These are phyloP conservation scores for Amphiura filiformis DNA, from an alignment of 35 echinoderm and acorn worm species.

Conservation along the genomic window DNA sequence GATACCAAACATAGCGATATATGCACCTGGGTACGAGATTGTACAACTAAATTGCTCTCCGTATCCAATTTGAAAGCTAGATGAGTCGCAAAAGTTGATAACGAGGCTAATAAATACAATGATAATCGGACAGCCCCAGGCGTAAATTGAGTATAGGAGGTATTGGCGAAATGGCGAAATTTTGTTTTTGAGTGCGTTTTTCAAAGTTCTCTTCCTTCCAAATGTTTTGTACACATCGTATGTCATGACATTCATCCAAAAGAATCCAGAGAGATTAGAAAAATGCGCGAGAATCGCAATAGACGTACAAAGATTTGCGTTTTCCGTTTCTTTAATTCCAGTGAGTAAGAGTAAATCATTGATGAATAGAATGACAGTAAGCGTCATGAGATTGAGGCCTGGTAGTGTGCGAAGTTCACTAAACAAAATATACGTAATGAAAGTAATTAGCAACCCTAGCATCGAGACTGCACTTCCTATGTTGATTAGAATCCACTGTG, in stretches of 20 bases:
- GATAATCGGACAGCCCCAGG: conserved; percentile 57
- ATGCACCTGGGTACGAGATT: conserved; percentile 66
- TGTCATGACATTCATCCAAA: conserved; percentile 80
- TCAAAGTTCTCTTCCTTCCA: conserved; percentile 42
- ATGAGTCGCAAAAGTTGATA: conserved; percentile 51
- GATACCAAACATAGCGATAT: conserved; percentile 50
- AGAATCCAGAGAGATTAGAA: conserved; percentile 54
- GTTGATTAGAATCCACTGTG: conserved; percentile 58
- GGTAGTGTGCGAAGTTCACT: conserved; percentile 78
- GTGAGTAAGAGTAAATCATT: conserved; percentile 53
- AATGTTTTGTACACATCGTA: conserved; percentile 79
- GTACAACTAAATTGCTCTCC: conserved; percentile 71
- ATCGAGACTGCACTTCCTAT: conserved; percentile 41
- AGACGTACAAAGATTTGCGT: conserved; percentile 20
- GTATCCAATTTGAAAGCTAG: conserved; percentile 58
- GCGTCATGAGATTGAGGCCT: conserved; percentile 67
- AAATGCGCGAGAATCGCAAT: conserved; percentile 74
- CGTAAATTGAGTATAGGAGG: conserved; percentile 50
- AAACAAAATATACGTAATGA: conserved; percentile 72
- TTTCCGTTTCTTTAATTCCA: conserved; percentile 16
- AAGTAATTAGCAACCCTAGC: conserved; percentile 50
- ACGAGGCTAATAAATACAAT: conserved; percentile 37
- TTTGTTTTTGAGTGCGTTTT: conserved; percentile 11
- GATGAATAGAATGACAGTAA: conserved; percentile 35
- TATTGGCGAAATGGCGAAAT: conserved; percentile 22